Conservation (phyloP, 2,113 vertebrate species). For the Lates calcarifer region DNA sequence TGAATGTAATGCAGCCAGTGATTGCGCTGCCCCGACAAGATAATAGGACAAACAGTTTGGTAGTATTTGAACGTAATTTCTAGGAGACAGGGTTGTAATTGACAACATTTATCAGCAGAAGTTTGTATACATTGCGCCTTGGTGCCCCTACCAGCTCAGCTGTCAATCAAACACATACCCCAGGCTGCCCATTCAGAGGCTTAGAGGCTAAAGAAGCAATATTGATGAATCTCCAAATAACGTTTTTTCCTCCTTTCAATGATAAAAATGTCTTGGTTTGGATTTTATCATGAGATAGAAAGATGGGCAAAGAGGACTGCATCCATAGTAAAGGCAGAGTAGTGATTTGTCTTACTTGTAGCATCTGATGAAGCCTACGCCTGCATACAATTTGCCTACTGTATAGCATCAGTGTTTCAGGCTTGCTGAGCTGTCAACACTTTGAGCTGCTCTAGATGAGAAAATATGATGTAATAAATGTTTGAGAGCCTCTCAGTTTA, state of each 20-base stretch:
- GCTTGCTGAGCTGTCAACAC: neutral
- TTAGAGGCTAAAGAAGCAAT: neutral
- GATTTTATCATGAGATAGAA: neutral
- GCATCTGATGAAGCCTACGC: neutral
- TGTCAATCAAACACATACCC: neutral
- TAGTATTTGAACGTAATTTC: neutral
- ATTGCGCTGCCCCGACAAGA: neutral
- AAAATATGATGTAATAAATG: conserved; percentile 24
- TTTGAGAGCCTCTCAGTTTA: conserved; percentile 28
- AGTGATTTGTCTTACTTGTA: neutral
- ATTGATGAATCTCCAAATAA: neutral
- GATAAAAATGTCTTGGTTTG: neutral
- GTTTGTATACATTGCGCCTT: neutral
- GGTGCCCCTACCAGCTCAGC: neutral
- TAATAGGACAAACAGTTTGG: neutral
- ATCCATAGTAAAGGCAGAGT: neutral
- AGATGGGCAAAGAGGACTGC: no score
- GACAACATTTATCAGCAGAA: neutral
- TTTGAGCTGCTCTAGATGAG: neutral
- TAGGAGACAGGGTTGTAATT: neutral
- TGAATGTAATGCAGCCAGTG: no score
- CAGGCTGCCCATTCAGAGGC: neutral
- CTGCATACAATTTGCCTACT: neutral
- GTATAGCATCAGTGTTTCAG: neutral
- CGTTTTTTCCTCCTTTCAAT: no score